Base-by-base conservation (phyloP, 2,113 vertebrate species). In the Zosterops lateralis region DNA sequence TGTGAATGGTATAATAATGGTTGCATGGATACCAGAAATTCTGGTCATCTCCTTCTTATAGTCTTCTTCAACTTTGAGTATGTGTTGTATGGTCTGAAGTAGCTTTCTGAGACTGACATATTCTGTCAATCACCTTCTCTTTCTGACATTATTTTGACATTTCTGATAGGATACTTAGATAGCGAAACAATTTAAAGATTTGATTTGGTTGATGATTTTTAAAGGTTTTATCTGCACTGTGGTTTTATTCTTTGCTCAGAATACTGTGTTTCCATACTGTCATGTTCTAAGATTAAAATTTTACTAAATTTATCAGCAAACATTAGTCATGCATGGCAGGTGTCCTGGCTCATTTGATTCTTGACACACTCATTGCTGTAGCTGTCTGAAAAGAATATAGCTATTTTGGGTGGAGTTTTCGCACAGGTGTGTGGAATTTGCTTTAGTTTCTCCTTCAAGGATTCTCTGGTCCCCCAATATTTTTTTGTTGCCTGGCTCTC, bases 11-110 rank as follows among this genome's bases (percentile, higher is more conserved):
- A 36, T 95, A 76, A 95, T 90, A 94, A 90, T 80, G 96, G 93
- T 96, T 92, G 93, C 96, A 16, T 83, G 92, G 96, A 95, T 94
- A 96, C 95, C 91, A 81, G 82, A 94, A 93, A 93, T 93, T 89
- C 89, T 92, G 40, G 86, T 89, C 90, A 77, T 93, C 94, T 95
- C 31, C 56, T 65, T 84, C 85, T 86, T 78, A 25, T 3, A 77
- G 48, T 57, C 40, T 48, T 68, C 76, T 36, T 36, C 3, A 10
- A 42, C 65, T 93, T 60, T 4, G 38, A 66, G 85, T 61, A 7
- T 61, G 22, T 72, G 61, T 75, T 85, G 29, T 80, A n/a, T 0
- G 0, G 36, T 40, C 53, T 78, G 65, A 90, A 81, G 80, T 51
- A 84, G 73, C 72, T 96, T 90, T 86, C 79, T 64, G 65, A 75